Base-by-base conservation (phyloP, 1,140 invertebrate genomes). In the Rhopalosiphum padi region DNA sequence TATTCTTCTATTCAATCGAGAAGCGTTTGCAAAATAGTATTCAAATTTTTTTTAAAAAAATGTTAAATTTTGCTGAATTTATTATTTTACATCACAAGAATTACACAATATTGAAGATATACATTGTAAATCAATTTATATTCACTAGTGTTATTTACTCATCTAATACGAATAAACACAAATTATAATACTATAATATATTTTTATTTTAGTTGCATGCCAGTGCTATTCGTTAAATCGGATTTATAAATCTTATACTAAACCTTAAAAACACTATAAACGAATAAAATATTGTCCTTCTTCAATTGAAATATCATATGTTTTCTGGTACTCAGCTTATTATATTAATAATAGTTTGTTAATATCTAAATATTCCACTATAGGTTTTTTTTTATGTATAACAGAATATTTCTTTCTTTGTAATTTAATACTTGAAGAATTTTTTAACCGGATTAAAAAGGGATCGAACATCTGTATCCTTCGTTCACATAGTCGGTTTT, bases 381-480 rank as follows among this genome's bases (percentile, higher is more conserved):
- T 43, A 41, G 37, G 89, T 43, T 68, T 60, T 18, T 90, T 90
- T 41, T 68, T 30, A 18, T 18, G 30, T 18, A 60, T 41, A 48
- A 68, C 23, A 43, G 0, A 90, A 60, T 43, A 90, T 46, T 68
- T 43, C 6, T 60, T 60, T 25, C 53, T 90, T 53, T 60, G 89
- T 90, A 90, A 90, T 90, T 90, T 68, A 68, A 90, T 90, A 90
- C 51, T 68, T 43, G 3, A 60, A 68, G 55, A 90, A 48, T 51
- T 90, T 90, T 87, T 68, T 90, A 43, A 68, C 53, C 55, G 55
- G 89, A 68, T 90, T 90, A 90, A 90, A 89, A 90, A 60, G 53
- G 89, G 53, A 68, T 90, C 25, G 53, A 68, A 43, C 41, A 60
- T 90, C 55, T 68, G 41, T 68, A 68, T 90, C 53, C 25, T 43